phyloP scores from a whole-genome alignment of 2,888 invertebrate genomes.

The Tenthredo distinguenda region DNA sequence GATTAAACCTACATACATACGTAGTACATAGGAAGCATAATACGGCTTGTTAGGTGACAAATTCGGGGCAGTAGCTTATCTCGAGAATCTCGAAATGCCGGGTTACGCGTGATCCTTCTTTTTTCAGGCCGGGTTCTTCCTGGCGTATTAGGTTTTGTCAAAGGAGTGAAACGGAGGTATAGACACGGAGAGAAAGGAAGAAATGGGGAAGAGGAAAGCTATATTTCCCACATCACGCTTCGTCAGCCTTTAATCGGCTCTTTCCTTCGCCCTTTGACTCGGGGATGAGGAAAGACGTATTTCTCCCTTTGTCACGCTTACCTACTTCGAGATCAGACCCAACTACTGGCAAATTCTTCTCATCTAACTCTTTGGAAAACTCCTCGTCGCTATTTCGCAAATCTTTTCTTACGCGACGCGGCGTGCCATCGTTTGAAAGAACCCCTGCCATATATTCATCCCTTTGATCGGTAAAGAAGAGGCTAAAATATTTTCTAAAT shows the following conservation, averaged over 20 bases:
- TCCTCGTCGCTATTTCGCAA: constrained; percentile 1
- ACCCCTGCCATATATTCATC: not conserved
- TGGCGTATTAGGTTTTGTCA: constrained; percentile 18
- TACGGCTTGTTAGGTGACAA: constrained; percentile 12
- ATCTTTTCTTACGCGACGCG: not conserved
- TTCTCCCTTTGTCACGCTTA: constrained; percentile 22
- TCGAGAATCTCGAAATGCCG: not conserved
- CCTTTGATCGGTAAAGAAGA: not conserved
- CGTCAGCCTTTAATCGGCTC: constrained; percentile 40
- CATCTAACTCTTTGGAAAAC: not conserved
- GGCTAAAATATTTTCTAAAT: not conserved
- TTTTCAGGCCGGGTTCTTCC: not conserved
- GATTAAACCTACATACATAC: not conserved
- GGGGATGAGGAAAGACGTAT: not conserved
- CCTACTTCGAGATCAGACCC: not conserved
- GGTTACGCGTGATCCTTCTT: constrained; percentile 10
- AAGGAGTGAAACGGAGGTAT: not conserved
- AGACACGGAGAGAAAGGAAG: not conserved
- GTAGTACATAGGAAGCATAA: not conserved
- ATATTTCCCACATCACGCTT: constrained; percentile 38
- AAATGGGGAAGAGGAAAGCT: not conserved
- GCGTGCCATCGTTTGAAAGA: not conserved
- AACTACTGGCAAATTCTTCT: constrained; percentile 1
- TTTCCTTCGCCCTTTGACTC: not conserved
- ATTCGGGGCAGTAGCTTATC: not conserved